Evolutionary conservation across 2,113 vertebrate genomes (phyloP), one percentile per base, ranked within the genome.

Genomic region (Pungitius pungitius): DNA sequence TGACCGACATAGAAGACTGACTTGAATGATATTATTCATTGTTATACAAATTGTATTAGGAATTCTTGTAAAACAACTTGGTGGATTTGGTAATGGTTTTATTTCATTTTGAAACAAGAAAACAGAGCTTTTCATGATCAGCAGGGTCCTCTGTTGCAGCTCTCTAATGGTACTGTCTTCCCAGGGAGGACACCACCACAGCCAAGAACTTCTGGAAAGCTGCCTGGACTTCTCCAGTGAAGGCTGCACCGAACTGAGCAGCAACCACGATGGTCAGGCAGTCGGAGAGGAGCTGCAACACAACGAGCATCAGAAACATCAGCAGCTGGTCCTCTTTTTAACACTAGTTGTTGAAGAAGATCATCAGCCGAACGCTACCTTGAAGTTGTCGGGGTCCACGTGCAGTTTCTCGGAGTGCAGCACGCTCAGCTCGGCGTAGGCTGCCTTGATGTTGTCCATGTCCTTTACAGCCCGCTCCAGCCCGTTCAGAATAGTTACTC

Each of bases 151-250:
- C 49, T 64, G 59, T 1, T 66, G 72, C 52, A 75, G 52, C 54
- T 75, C 58, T 73, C 72, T 67, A 96, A 85, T 95, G 91, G 92
- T 96, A 96, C 57, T 93, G 93, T 73, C 81, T 93, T 60, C 93
- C 86, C 88, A 97, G 87, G 2, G 94, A 92, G 4, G 86, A 83
- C 65, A 95, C 93, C n/a, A 95, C 94, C 43, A 92, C 94, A 0
- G 87, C 12, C 59, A 94, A 83, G 89, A 97, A 94, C 91, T 96
- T 97, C 84, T 95, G 93, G 47, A 81, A 95, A 64, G 88, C 83
- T 8, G 92, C 91, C 75, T 96, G 95, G 39, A 78, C 35, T 0
- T 77, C 35, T 0, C 93, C 73, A 5, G 75, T 84, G 94, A 96
- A 96, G 0, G 84, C 85, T 33, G 73, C 52, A 1, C 88, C 74